Evolutionary conservation across 2,888 invertebrate species (phyloP).

Genomic region (Nebria salina): DNA sequence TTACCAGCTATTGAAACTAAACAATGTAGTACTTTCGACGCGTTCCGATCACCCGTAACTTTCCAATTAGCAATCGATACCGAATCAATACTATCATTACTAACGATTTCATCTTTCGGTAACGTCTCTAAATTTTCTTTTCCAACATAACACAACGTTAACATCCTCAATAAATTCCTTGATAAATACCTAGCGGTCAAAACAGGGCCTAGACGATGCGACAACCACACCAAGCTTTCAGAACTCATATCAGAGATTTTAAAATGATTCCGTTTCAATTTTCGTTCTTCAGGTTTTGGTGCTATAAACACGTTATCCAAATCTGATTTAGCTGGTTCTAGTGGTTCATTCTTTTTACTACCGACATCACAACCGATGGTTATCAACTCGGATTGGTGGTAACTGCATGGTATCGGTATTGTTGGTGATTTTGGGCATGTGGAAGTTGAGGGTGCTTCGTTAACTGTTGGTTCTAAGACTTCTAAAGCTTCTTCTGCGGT

Average conservation of each 20-base stretch:
- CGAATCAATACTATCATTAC: constrained; percentile 64
- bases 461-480: constrained; percentile 25
- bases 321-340: constrained; percentile 27
- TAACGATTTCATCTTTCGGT: constrained; percentile 57
- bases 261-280: constrained; percentile 53
- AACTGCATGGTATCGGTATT: constrained; percentile 74
- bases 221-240: constrained; percentile 90
- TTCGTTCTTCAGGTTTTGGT: constrained; percentile 25
- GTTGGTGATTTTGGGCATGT: constrained; percentile 70
- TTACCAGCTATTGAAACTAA: constrained; percentile 86
- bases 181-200: constrained; percentile 91
- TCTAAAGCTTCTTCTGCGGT: constrained; percentile 67
- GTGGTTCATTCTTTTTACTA: constrained; percentile 66
- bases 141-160: constrained; percentile 92
- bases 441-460: constrained; percentile 49
- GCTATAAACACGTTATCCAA: constrained; percentile 37
- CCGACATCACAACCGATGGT: constrained; percentile 73
- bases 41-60: constrained; percentile 82
- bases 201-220: constrained; percentile 93
- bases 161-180: constrained; percentile 90
- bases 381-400: constrained; percentile 65
- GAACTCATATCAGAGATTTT: constrained; percentile 88
- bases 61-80: constrained; percentile 73
- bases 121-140: constrained; percentile 75
- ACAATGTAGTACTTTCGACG: constrained; percentile 88